These are phyloP conservation scores for Cotesia congregata DNA, from an alignment of 2,888 invertebrate species.

Conservation along the genomic window DNA sequence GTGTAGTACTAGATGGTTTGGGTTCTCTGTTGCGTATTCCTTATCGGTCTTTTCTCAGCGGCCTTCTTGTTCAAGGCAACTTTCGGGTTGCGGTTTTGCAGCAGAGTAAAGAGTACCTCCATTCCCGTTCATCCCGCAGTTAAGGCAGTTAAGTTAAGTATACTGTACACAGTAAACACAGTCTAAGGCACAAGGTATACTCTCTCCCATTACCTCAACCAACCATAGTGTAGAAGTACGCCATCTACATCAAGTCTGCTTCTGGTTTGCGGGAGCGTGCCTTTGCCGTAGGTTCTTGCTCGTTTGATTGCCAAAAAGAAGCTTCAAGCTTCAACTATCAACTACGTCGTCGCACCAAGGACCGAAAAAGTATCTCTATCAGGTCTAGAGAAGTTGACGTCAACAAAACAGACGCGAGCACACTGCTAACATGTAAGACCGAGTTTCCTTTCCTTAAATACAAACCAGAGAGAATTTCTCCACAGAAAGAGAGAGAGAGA, in stretches of 20 bases:
- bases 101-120: neutral
- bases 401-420: constrained; percentile 19
- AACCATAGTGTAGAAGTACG: too few species aligned
- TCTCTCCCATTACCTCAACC: too few species aligned
- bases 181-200: neutral
- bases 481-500: constrained; percentile 16
- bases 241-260: too few species aligned
- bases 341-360: neutral
- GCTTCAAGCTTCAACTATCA: neutral
- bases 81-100: constrained; percentile 32
- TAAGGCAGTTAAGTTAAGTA: neutral
- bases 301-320: constrained; percentile 52
- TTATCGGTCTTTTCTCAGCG: neutral
- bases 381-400: constrained; percentile 24
- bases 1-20: neutral
- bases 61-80: constrained; percentile 7
- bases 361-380: neutral
- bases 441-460: too few species aligned
- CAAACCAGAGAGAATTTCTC: neutral
- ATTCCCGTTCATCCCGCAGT: neutral
- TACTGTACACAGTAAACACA: constrained; percentile 8
- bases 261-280: constrained; percentile 28
- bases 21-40: constrained; percentile 3
- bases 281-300: constrained; percentile 39
- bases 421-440: neutral